Evolutionary conservation across 2,888 invertebrate genomes (phyloP), one percentile per base, ranked within the genome.

Genomic region (Metellina segmentata): DNA sequence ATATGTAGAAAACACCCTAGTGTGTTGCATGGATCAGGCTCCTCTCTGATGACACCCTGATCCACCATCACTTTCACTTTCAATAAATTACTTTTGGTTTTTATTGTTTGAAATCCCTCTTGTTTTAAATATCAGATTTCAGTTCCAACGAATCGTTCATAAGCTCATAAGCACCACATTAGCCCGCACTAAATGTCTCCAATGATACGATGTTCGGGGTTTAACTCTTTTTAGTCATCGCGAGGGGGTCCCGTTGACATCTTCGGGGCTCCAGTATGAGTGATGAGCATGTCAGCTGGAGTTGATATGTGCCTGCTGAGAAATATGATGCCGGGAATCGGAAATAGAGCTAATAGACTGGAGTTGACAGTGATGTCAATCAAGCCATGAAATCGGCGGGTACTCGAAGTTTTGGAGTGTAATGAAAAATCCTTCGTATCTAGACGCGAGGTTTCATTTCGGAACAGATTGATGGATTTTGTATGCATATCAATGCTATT

Each of bases 331-430:
- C 61, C 34, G n/a, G 85, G 85, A 75, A 85, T 85, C 16, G 85
- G 79, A 61, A 81, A 88, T 74, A 61, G 20, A 81, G 87, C 87
- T 88, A 88, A 88, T 88, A 81, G 69, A 81, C 81, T 81, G n/a
- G 20, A 61, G 52, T 34, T 88, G 81, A 81, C 87, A 88, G 87
- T 9, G 34, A 2, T 88, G 87, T 81, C 87, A 86, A 34, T 85
- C 85, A 77, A 49, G 16, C 61, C 61, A 16, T 16, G 34, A 34
- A 34, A 34, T 34, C 61, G 16, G 61, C 11, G 61, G 61, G 34
- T 34, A 34, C 34, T 34, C 6, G 61, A 61, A 61, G 61, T 61
- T 61, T 16, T 16, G 13, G 9, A 61, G 61, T 61, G 61, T 61
- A 61, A 61, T 61, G 61, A 61, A 61, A 61, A 61, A 61, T 61